Conservation (phyloP, 2,797 vertebrate genomes). For the Coreius guichenoti region DNA sequence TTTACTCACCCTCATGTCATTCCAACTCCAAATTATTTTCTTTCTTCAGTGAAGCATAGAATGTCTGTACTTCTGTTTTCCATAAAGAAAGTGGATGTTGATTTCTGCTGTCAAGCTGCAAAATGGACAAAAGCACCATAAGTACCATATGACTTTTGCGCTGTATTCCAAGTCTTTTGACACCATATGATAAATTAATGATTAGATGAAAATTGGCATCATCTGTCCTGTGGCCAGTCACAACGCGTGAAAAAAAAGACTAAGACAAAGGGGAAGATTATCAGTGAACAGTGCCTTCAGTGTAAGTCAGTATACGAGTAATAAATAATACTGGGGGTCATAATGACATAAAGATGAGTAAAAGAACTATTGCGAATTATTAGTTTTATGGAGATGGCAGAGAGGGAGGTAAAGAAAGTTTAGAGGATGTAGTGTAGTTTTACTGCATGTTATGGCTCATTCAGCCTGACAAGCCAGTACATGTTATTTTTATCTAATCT, state of each 20-base stretch:
- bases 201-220: background rate
- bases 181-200: background rate
- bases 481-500: conserved; percentile 36
- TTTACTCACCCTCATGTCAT: conserved; percentile 6
- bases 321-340: background rate
- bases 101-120: background rate
- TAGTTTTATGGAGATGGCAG: conserved; percentile 5
- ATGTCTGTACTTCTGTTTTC: background rate
- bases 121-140: background rate
- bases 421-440: conserved; percentile 27
- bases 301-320: background rate
- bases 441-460: conserved; percentile 44
- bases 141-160: background rate
- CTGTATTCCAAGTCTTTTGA: background rate
- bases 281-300: background rate
- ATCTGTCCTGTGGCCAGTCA: background rate
- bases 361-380: background rate
- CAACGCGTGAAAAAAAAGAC: background rate
- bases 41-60: background rate
- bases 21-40: background rate
- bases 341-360: background rate
- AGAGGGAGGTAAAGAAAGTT: background rate
- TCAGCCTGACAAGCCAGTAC: conserved; percentile 52
- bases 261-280: background rate
- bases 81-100: background rate